Conservation (phyloP, 2,113 vertebrate genomes). For the Mohoua ochrocephala region DNA sequence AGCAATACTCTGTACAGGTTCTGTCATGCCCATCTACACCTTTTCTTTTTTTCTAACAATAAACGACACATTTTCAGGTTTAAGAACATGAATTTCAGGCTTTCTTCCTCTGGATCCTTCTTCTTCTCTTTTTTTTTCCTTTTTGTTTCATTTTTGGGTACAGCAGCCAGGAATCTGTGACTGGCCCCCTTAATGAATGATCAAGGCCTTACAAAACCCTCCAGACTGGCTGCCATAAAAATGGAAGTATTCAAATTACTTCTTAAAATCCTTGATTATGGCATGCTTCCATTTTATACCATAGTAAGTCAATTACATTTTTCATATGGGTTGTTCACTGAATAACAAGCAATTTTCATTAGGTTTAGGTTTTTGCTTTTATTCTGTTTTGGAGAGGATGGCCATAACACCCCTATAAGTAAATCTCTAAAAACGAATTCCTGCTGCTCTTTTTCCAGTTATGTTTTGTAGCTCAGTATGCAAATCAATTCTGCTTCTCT, state of each 20-base stretch:
- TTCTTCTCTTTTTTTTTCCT: rapidly evolving
- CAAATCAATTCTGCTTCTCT: not conserved
- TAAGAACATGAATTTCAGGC: not conserved
- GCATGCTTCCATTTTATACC: not conserved
- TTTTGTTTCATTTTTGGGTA: not conserved
- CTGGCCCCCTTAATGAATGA: not conserved
- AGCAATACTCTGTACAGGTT: not conserved
- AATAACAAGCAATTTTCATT: not conserved
- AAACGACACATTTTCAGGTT: not conserved
- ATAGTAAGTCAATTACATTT: not conserved
- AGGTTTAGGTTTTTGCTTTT: not conserved
- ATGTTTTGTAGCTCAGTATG: not conserved
- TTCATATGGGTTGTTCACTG: not conserved
- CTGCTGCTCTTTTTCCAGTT: not conserved
- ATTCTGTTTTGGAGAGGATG: not conserved
- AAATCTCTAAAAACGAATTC: not conserved
- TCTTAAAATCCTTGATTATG: not conserved
- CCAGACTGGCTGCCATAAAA: not conserved
- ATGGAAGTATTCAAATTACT: not conserved
- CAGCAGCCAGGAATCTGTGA: not conserved
- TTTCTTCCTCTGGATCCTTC: not conserved
- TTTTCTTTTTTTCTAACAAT: not conserved
- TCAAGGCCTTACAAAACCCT: not conserved
- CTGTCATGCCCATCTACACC: not conserved
- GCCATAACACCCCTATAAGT: not conserved